Evolutionary conservation across 2,888 invertebrate genomes (phyloP).

Genomic region (Dolomedes plantarius): DNA sequence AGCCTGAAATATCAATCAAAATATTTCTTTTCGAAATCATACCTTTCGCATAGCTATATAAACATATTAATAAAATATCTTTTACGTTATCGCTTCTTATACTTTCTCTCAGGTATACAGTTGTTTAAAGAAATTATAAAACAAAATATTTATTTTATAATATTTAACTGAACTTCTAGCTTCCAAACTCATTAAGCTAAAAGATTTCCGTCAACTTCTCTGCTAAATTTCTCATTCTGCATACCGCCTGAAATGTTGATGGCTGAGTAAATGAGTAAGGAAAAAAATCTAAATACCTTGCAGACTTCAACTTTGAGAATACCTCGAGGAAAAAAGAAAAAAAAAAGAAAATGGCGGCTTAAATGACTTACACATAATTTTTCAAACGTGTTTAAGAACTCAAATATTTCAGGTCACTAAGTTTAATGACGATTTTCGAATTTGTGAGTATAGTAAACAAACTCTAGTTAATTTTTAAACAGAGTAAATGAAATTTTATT

Average conservation of each 20-base stretch:
- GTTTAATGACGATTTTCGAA: too few relatives aligned
- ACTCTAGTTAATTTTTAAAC: too few relatives aligned
- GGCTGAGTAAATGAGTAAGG: neutral
- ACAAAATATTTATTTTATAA: neutral
- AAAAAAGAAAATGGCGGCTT: neutral
- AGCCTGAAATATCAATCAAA: too few relatives aligned
- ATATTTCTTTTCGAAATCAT: too few relatives aligned
- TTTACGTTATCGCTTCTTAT: too few relatives aligned
- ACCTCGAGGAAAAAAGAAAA: neutral
- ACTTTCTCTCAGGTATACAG: too few relatives aligned
- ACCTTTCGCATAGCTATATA: too few relatives aligned
- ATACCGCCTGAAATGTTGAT: neutral
- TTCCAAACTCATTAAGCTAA: neutral
- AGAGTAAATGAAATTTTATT: too few relatives aligned
- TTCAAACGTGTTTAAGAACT: neutral
- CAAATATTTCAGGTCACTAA: too few relatives aligned
- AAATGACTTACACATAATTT: neutral
- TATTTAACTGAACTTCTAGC: too few relatives aligned
- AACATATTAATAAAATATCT: too few relatives aligned
- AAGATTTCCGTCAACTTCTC: neutral
- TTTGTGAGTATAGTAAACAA: neutral
- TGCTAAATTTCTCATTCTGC: neutral
- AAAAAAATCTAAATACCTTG: neutral
- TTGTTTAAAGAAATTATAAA: too few relatives aligned
- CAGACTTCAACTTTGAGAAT: neutral